Percentiles rank a stretch among this genome's conserved stretches.
Conservation (phyloP, 2,113 vertebrate genomes). For the Heptranchias perlo region DNA sequence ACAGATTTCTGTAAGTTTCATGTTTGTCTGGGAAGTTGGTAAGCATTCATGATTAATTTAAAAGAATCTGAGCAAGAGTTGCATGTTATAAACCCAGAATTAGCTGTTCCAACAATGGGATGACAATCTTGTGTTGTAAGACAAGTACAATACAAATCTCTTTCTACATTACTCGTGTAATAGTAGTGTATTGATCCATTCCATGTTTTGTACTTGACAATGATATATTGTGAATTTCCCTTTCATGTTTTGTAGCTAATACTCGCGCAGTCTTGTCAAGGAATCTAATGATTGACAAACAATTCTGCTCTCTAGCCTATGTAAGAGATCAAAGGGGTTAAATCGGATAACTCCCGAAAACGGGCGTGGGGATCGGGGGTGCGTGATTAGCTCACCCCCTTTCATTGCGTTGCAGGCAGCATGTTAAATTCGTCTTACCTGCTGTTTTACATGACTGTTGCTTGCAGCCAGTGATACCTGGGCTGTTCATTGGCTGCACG, state of each 20-base stretch:
- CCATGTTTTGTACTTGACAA: neutral
- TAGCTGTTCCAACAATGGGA: neutral
- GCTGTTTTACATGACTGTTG: too few relatives aligned
- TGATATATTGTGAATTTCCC: neutral
- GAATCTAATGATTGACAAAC: neutral
- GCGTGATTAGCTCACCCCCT: too few relatives aligned
- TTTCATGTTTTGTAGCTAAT: neutral
- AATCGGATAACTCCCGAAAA: too few relatives aligned
- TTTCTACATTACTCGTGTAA: neutral
- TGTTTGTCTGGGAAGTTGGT: neutral
- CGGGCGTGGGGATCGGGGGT: too few relatives aligned
- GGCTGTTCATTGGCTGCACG: too few relatives aligned
- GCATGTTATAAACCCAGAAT: neutral
- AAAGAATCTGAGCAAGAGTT: neutral
- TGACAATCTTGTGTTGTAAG: neutral
- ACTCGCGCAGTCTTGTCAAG: neutral
- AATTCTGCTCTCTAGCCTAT: too few relatives aligned
- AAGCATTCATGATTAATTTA: neutral
- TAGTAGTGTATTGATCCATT: neutral
- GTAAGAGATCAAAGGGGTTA: too few relatives aligned
- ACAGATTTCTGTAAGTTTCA: neutral
- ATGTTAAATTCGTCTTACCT: too few relatives aligned
- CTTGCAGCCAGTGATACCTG: too few relatives aligned
- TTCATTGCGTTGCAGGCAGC: too few relatives aligned
- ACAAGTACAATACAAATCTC: neutral